Base-by-base conservation (phyloP, 2,888 invertebrate genomes). In the Drosophila monieri region DNA sequence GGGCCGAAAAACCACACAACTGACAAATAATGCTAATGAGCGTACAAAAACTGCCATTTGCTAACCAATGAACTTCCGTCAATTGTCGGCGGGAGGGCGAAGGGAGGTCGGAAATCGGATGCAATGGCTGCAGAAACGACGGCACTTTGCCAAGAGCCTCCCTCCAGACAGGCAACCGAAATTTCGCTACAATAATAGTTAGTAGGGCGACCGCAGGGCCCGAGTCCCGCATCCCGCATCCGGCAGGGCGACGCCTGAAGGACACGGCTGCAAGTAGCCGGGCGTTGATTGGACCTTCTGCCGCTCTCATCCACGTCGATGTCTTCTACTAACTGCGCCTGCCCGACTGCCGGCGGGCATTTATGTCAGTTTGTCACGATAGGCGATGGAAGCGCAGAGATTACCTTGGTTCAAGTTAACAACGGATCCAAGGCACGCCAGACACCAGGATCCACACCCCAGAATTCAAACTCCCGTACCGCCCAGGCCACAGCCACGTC, bases 351-450 rank as follows among this genome's bases (percentile, higher is more conserved):
- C 85, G 87, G 65, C 79, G 83, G 84, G 70, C 84, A 84, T 84
- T 84, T 84, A 84, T 84, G 84, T 85, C 88, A 85, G 84, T 84
- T 84, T 84, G 84, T 84, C 84, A 84, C 84, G 84, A 84, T 81
- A 84, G 88, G 77, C 85, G 87, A 84, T 85, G 77, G 81, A 80
- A 84, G 85, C 80, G 76, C 73, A 85, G 81, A 79, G 87, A 80
- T 85, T 85, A 83, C 81, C 83, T 85, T 87, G 83, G 80, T 81
- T 86, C 86, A 84, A 84, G 86, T 86, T 81, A 86, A 87, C 80
- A 85, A 85, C 84, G 86, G 80, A 76, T 72, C 77, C 58, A 56
- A 77, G 83, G 74, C 77, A 81, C 59, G 79, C 68, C 78, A 83
- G 54, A 61, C 69, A 68, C 68, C 79, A 72, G 62, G 80, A 76